Percentiles rank a stretch among this genome's conserved stretches.
Evolutionary conservation across 1,140 invertebrate genomes (phyloP).

Genomic region (Temnothorax curvispinosus): DNA sequence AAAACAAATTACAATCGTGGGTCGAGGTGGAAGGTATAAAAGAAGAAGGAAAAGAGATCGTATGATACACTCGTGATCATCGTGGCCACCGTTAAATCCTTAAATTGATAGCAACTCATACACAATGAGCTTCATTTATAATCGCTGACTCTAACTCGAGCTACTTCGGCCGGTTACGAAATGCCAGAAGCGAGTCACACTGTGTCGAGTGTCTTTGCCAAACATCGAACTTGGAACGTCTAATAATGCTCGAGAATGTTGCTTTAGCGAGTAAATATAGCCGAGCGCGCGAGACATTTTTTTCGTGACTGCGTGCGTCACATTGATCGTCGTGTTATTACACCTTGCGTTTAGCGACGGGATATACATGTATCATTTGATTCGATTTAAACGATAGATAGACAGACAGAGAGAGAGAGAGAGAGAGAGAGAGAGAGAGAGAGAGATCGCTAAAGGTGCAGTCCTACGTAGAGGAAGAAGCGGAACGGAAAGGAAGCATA

Average conservation of each 20-base stretch:
- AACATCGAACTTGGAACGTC: conserved; percentile 66
- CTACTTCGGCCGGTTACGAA: conserved; percentile 77
- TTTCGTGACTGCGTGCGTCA: neutral
- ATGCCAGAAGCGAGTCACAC: conserved; percentile 74
- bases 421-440: too few species aligned
- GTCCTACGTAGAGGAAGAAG: too few species aligned
- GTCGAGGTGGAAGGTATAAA: conserved; percentile 10
- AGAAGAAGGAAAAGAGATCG: conserved; percentile 64
- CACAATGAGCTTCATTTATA: conserved; percentile 85
- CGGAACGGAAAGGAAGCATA: too few species aligned
- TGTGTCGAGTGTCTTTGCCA: conserved; percentile 58
- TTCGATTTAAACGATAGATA: neutral
- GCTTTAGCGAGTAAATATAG: conserved; percentile 53
- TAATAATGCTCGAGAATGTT: conserved; percentile 60
- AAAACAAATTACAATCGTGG: neutral
- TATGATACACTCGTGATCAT: conserved; percentile 67
- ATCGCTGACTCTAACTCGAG: conserved; percentile 80
- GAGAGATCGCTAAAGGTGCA: too few species aligned
- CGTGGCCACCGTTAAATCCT: conserved; percentile 78
- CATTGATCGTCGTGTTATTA: neutral
- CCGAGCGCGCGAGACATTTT: neutral
- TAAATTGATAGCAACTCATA: conserved; percentile 85
- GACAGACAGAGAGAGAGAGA: too few species aligned
- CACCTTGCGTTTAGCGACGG: neutral
- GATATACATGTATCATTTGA: neutral